phyloP scores from a whole-genome alignment of 2,797 vertebrate genomes.

The Lophotriccus pileatus region DNA sequence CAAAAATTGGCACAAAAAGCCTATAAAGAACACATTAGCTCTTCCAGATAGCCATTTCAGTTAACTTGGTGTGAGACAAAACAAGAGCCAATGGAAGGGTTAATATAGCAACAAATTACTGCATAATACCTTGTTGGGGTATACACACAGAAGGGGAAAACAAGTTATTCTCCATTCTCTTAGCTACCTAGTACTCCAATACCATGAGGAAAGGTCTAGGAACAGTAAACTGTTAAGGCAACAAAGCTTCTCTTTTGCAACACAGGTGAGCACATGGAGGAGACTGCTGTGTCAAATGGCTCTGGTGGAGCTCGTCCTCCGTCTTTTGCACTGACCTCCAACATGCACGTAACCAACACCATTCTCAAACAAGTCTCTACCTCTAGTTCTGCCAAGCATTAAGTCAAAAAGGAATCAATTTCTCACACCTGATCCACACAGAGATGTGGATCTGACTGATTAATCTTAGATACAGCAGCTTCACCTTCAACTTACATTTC shows the following conservation, averaged over 20 bases:
- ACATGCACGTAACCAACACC: not conserved
- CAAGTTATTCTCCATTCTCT: not conserved
- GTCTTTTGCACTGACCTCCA: not conserved
- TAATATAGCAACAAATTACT: not conserved
- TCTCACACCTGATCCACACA: not conserved
- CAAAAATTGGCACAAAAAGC: not conserved
- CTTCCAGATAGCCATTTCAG: not conserved
- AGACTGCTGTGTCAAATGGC: not conserved
- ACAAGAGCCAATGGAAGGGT: not conserved
- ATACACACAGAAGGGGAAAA: not conserved
- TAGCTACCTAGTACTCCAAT: not conserved
- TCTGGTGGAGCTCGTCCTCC: not conserved
- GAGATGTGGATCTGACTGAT: not conserved
- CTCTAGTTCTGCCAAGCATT: not conserved
- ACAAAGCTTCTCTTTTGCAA: not conserved
- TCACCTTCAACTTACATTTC: not conserved
- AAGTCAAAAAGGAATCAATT: not conserved
- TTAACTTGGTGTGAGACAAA: not conserved
- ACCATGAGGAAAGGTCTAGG: not conserved
- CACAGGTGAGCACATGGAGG: not conserved
- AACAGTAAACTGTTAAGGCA: not conserved
- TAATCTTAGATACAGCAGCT: not conserved
- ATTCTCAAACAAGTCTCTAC: not conserved
- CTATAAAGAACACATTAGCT: not conserved
- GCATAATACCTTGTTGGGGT: not conserved